Base-by-base conservation (phyloP, 2,888 invertebrate species). In the Coelinius sp. region DNA sequence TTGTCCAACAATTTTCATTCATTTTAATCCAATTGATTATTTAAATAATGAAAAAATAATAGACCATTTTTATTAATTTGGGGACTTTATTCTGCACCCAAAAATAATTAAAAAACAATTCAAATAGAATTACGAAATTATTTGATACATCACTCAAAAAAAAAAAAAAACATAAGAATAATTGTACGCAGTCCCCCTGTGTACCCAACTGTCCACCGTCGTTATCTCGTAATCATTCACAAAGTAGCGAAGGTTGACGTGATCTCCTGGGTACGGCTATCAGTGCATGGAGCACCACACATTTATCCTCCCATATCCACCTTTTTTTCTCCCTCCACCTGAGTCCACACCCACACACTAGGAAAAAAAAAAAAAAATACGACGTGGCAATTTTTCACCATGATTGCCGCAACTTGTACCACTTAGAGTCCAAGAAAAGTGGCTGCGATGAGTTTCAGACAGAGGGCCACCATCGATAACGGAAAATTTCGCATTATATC, bases 171-270 rank as follows among this genome's bases (percentile, higher is more conserved):
- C 56, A 25, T n/a, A 12, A 56, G n/a, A 27, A 27, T 24, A 24
- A 56, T 25, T 25, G 56, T 7, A 27, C 5, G 14, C 4, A 7
- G 12, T n/a, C 53, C 53, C 53, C 25, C 24, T 1, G 41, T 41
- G 41, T 12, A 22, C 27, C 25, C 25, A 53, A 56, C 62, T 52
- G 78, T 78, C 78, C 72, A n/a, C 68, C 69, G 68, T 72, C 62
- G 73, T 75, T 75, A 75, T 70, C 73, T 77, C 77, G 78, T 77
- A 80, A 81, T 81, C 80, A 79, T 76, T 82, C 81, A 80, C 72
- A 77, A 75, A 73, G 67, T 74, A 73, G 25, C 25, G 17, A 56
- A 14, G 27, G 14, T 27, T 56, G 56, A 56, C 56, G 27, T 27
- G 27, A 56, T 56, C 56, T 27, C 56, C 17, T n/a, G 56, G 56